Evolutionary conservation across 2,797 vertebrate genomes (phyloP).

Genomic region (Anguilla pacifica): DNA sequence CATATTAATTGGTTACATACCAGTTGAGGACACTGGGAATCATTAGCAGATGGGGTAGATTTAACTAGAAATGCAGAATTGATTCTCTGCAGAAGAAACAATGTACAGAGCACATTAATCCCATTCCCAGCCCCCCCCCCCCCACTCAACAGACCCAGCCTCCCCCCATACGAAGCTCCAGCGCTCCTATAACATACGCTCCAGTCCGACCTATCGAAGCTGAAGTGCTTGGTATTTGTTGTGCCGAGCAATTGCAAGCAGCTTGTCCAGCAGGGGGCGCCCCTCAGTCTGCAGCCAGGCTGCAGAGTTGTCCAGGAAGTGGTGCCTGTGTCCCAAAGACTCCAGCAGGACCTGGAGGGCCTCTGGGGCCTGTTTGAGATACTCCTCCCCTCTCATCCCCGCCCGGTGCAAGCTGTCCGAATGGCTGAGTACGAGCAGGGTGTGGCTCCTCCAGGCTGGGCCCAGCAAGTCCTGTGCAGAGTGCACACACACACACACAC

Average conservation of each 20-base stretch:
- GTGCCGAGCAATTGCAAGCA: slow-evolving; percentile 33
- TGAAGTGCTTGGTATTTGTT: slow-evolving; percentile 31
- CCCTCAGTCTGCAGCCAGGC: slow-evolving; percentile 56
- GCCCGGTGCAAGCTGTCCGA: slow-evolving; percentile 52
- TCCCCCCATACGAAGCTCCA: no score
- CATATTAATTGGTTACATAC: not conserved
- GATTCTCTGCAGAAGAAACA: not conserved
- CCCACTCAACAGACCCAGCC: no score
- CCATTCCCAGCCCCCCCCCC: not conserved
- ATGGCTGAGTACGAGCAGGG: slow-evolving; percentile 57
- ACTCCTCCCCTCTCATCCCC: slow-evolving; percentile 31
- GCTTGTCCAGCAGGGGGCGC: slow-evolving; percentile 48
- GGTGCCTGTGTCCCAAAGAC: slow-evolving; percentile 42
- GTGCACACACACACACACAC: not conserved
- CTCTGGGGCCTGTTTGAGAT: slow-evolving; percentile 41
- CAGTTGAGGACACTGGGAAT: not conserved
- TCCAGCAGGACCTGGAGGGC: slow-evolving; percentile 51
- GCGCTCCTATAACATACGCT: no score
- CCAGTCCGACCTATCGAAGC: not conserved
- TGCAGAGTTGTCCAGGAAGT: slow-evolving; percentile 58
- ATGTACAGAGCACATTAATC: not conserved
- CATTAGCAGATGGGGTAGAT: not conserved
- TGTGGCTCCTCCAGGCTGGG: slow-evolving; percentile 52
- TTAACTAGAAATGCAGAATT: not conserved
- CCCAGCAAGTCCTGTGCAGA: slow-evolving; percentile 46